phyloP scores from a whole-genome alignment of 2,113 vertebrate genomes.

The Nesogale talazaci region DNA sequence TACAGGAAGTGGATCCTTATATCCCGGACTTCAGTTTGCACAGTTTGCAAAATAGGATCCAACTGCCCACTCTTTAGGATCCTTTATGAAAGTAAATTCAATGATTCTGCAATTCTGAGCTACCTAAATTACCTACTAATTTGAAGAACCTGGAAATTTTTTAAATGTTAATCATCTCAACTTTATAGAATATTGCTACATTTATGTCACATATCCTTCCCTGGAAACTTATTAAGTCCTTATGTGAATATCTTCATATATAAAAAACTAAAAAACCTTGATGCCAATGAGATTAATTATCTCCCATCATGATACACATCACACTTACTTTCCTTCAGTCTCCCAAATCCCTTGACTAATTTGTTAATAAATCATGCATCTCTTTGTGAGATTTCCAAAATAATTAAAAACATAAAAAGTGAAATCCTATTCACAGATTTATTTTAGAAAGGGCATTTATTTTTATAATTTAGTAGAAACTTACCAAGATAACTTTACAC shows the following conservation, averaged over 20 bases:
- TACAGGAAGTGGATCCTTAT: neutral
- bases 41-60: neutral
- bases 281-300: neutral
- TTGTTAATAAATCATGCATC: slow-evolving; percentile 46
- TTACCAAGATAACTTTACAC: slow-evolving; percentile 12
- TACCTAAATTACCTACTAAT: neutral
- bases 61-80: neutral
- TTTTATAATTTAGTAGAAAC: neutral
- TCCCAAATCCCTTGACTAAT: neutral
- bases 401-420: slow-evolving; percentile 7
- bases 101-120: neutral
- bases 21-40: neutral
- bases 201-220: neutral
- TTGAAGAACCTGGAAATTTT: slow-evolving; percentile 2
- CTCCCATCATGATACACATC: neutral
- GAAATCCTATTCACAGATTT: neutral
- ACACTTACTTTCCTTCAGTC: neutral
- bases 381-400: slow-evolving; percentile 40
- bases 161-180: neutral
- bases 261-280: neutral
- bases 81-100: neutral
- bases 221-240: neutral
- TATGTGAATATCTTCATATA: neutral
- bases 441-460: neutral
- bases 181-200: slow-evolving; percentile 30